Percentiles rank a stretch among this genome's conserved stretches.
Conservation (phyloP, 2,888 invertebrate genomes). For the Atrina japonica region DNA sequence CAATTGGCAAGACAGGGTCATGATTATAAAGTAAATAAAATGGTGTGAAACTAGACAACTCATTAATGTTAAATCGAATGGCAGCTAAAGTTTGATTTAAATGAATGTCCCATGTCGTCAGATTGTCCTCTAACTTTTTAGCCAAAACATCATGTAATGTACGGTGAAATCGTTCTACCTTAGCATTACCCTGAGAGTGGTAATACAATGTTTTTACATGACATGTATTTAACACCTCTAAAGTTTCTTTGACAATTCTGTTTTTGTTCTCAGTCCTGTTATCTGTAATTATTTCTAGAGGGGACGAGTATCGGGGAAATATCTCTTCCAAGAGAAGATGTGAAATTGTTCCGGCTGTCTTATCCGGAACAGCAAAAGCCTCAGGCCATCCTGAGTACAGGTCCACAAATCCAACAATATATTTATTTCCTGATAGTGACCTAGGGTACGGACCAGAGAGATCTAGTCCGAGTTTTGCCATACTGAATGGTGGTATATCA, state of each 20-base stretch:
- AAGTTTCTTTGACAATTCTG: slow-evolving; percentile 17
- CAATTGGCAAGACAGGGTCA: slow-evolving; percentile 44
- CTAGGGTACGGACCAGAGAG: slow-evolving; percentile 42
- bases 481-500: slow-evolving; percentile 43
- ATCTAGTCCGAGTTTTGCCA: too few species aligned
- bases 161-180: slow-evolving; percentile 10
- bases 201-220: slow-evolving; percentile 46
- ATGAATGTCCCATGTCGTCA: too few species aligned
- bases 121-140: too few species aligned
- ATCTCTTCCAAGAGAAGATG: slow-evolving; percentile 34
- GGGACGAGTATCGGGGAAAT: slow-evolving; percentile 16
- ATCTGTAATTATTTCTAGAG: slow-evolving; percentile 33
- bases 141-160: slow-evolving; percentile 30
- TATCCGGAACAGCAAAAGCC: too few species aligned
- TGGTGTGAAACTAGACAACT: slow-evolving; percentile 16
- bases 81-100: too few species aligned
- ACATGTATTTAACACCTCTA: slow-evolving; percentile 36
- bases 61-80: slow-evolving; percentile 20
- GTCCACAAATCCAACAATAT: slow-evolving; percentile 21
- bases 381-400: slow-evolving; percentile 30
- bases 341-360: slow-evolving; percentile 30
- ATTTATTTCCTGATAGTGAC: slow-evolving; percentile 35
- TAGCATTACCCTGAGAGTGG: slow-evolving; percentile 35
- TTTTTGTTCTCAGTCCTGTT: slow-evolving; percentile 41
- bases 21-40: slow-evolving; percentile 41